Evolutionary conservation across 2,888 invertebrate species (phyloP).

Genomic region (Drosophila prostipennis): DNA sequence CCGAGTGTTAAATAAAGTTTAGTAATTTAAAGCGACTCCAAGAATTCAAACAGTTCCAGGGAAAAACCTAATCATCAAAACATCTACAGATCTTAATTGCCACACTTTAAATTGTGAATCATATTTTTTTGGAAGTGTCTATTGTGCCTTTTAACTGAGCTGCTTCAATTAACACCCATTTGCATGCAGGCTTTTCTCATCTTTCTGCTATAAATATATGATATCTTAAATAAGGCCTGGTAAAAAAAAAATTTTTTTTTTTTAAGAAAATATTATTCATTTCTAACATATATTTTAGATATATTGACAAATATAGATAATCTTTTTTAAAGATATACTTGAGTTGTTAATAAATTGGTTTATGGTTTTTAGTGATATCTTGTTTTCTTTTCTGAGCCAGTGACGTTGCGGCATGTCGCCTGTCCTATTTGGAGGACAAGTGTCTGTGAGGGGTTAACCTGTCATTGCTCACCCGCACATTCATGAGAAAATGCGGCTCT

Average conservation of each 20-base stretch:
- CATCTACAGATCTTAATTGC: not conserved
- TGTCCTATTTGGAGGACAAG: slow-evolving; percentile 17
- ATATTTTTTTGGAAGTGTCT: slow-evolving; percentile 1
- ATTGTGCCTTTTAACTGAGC: slow-evolving; percentile 1
- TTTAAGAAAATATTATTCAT: too few species aligned
- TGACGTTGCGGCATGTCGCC: not conserved
- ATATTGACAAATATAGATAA: not conserved
- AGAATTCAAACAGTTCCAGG: not conserved
- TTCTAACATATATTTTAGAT: too few species aligned
- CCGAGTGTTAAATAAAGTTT: not conserved
- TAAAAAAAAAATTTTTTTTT: too few species aligned
- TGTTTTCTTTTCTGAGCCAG: not conserved
- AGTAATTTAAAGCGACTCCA: not conserved
- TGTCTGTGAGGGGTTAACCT: slow-evolving; percentile 2
- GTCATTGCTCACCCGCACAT: slow-evolving; percentile 17
- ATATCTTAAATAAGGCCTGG: too few species aligned
- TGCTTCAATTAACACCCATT: slow-evolving; percentile 13
- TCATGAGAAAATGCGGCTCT: slow-evolving; percentile 22
- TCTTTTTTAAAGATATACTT: not conserved
- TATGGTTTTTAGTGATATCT: not conserved
- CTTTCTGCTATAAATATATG: not conserved
- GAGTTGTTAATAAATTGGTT: not conserved
- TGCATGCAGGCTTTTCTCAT: not conserved
- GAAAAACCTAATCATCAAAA: not conserved
- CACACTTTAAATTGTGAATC: slow-evolving; percentile 2